A percentile compares a stretch with the other conserved stretches of the same genome.
Evolutionary conservation across 2,797 vertebrate species (phyloP).

Genomic region (Takifugu rubripes): DNA sequence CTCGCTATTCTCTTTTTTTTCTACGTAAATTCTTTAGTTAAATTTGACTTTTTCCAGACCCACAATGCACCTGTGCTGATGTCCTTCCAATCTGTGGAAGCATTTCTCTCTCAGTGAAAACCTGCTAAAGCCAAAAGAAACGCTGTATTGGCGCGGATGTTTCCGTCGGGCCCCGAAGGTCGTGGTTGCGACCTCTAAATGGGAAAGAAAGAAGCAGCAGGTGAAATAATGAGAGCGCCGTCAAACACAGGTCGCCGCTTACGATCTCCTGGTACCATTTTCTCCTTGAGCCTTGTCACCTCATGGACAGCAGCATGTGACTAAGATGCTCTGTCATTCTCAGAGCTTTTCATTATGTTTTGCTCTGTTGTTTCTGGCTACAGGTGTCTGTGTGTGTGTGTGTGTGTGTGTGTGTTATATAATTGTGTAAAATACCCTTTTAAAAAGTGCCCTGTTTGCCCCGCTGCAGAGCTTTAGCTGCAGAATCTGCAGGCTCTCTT

Average conservation of each 20-base stretch:
- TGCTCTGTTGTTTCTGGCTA: background rate
- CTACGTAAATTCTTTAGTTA: too few species aligned
- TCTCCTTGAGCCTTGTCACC: slow-evolving; percentile 26
- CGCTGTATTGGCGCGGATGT: slow-evolving; percentile 35
- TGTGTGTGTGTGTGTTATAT: slow-evolving; percentile 13
- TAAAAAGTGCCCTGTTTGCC: slow-evolving; percentile 4
- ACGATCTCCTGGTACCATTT: slow-evolving; percentile 12
- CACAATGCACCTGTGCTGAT: slow-evolving; percentile 23
- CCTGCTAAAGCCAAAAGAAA: slow-evolving; percentile 20
- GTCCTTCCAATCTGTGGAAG: slow-evolving; percentile 38
- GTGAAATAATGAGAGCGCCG: slow-evolving; percentile 7
- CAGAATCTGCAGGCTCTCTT: slow-evolving; percentile 17
- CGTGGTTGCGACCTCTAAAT: slow-evolving; percentile 21
- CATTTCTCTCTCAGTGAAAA: slow-evolving; percentile 5
- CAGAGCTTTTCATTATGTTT: slow-evolving; percentile 15
- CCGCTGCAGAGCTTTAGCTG: slow-evolving; percentile 15
- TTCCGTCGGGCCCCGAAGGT: slow-evolving; percentile 40
- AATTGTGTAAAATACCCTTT: slow-evolving; percentile 8
- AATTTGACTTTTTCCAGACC: too few species aligned
- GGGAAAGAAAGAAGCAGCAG: slow-evolving; percentile 2
- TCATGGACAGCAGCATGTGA: slow-evolving; percentile 19
- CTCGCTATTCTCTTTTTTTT: too few species aligned
- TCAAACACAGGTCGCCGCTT: slow-evolving; percentile 23
- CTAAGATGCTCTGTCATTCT: slow-evolving; percentile 19
- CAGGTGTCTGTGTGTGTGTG: slow-evolving; percentile 4